Base-by-base conservation (phyloP, 2,113 vertebrate species). In the Mormoops blainvillei region DNA sequence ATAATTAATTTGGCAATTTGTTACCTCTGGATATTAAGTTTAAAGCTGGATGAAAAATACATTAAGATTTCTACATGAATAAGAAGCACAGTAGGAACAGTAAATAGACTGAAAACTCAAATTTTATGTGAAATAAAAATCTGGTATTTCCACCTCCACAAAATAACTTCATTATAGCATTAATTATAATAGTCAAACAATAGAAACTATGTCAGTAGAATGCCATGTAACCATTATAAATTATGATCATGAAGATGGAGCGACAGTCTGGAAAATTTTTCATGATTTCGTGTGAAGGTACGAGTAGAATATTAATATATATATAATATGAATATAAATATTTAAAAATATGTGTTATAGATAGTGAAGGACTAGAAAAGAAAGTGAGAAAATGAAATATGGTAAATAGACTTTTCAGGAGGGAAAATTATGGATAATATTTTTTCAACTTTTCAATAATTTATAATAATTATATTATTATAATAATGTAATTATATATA, bases 11-110 rank as follows among this genome's bases (percentile, higher is more conserved):
- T 95, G 22, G 22, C 12, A 92, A n/a, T 28, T 67, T 68, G 74
- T 93, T 67, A 26, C 7, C 28, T 91, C 22, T 48, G 45, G 87
- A 63, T 68, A 86, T 80, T 97, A 76, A 94, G 16, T 89, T 88
- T 76, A 36, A 13, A 93, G 28, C n/a, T 87, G 4, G 24, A 11
- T 80, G 26, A 26, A 43, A 95, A 91, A 54, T 18, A n/a, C 22
- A 48, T 33, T 82, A 87, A 90, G 61, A 74, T 38, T 82, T 96
- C 61, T 82, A 2, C 19, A 54, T 45, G 24, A 38, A 63, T 67
- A 83, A 87, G 28, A 3, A 82, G 4, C 22, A 48, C 2, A 28
- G 26, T 20, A 54, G 8, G 10, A 67, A 74, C 4, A 76, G 15
- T 43, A 83, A 84, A 84, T 43, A 78, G 41, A 78, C 4, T 82